A percentile compares a stretch with the other conserved stretches of the same genome.
Evolutionary conservation across 2,888 invertebrate genomes (phyloP).

Genomic region (Conistra vaccinii): DNA sequence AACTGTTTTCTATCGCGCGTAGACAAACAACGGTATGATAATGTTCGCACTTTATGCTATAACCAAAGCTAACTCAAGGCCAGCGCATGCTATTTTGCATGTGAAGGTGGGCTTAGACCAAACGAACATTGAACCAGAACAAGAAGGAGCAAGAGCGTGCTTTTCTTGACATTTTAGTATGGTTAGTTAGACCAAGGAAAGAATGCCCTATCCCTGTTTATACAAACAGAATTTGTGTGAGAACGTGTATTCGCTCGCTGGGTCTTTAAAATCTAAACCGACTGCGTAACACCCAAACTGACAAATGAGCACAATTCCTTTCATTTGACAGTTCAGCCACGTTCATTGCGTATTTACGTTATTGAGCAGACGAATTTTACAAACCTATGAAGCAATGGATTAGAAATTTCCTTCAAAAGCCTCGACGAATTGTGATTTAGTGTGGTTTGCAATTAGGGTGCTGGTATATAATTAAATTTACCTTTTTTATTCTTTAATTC

Average conservation of each 20-base stretch:
- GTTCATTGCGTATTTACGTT: neutral
- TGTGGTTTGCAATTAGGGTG: neutral
- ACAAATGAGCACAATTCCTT: neutral
- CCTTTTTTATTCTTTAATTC: neutral
- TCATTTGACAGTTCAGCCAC: neutral
- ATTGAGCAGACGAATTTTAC: neutral
- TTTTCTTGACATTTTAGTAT: neutral
- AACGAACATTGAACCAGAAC: constrained; percentile 1
- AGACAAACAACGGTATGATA: constrained; percentile 56
- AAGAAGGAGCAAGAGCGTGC: neutral
- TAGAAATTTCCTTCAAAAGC: neutral
- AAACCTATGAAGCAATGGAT: neutral
- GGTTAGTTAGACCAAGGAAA: neutral
- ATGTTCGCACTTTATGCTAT: constrained; percentile 43
- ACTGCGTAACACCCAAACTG: neutral
- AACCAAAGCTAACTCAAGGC: constrained; percentile 57
- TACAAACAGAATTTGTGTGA: neutral
- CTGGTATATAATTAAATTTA: neutral
- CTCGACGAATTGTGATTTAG: neutral
- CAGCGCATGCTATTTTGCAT: constrained; percentile 39
- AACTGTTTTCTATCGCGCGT: constrained; percentile 44
- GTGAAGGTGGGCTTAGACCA: constrained; percentile 7
- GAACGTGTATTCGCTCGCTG: neutral
- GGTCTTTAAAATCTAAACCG: neutral
- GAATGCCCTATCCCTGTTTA: neutral